Percentiles rank a stretch among this genome's conserved stretches.
These are phyloP conservation scores for Parauchenoglanis ngamensis DNA, from an alignment of 2,797 vertebrate genomes.

Conservation along the genomic window DNA sequence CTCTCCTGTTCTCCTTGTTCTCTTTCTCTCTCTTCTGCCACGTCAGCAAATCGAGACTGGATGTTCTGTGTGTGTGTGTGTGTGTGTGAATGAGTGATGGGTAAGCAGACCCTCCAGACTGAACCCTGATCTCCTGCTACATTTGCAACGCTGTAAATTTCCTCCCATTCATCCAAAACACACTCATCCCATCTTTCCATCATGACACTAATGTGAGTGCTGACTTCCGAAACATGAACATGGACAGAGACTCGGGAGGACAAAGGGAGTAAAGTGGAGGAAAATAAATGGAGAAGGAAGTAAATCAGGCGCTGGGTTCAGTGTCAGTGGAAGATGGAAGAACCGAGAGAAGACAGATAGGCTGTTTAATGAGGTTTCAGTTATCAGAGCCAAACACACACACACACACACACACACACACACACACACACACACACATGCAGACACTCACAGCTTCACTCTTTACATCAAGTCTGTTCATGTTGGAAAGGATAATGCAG, in stretches of 20 bases:
- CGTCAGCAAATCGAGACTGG: slow-evolving; percentile 11
- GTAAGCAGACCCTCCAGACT: slow-evolving; percentile 42
- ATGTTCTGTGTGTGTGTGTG: neutral
- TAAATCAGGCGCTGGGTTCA: slow-evolving; percentile 5
- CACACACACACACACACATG: neutral
- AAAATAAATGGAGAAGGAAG: slow-evolving; percentile 16
- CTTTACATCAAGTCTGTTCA: neutral
- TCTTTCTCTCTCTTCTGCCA: neutral
- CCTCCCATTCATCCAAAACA: slow-evolving; percentile 43
- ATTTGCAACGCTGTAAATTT: slow-evolving; percentile 58
- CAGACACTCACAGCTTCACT: neutral
- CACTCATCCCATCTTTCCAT: slow-evolving; percentile 41
- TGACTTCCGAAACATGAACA: slow-evolving; percentile 24
- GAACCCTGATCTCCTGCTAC: slow-evolving; percentile 50
- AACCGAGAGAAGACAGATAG: neutral
- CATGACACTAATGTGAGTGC: slow-evolving; percentile 21
- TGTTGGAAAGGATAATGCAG: neutral
- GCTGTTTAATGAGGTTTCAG: neutral
- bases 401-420: neutral
- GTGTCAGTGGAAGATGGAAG: slow-evolving; percentile 11
- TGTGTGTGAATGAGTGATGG: slow-evolving; percentile 18
- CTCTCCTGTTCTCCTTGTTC: neutral
- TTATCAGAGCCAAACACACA: neutral
- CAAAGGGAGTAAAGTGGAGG: neutral
- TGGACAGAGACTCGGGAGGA: neutral